Conservation (phyloP, 2,113 vertebrate species). For the Clarias magur region DNA sequence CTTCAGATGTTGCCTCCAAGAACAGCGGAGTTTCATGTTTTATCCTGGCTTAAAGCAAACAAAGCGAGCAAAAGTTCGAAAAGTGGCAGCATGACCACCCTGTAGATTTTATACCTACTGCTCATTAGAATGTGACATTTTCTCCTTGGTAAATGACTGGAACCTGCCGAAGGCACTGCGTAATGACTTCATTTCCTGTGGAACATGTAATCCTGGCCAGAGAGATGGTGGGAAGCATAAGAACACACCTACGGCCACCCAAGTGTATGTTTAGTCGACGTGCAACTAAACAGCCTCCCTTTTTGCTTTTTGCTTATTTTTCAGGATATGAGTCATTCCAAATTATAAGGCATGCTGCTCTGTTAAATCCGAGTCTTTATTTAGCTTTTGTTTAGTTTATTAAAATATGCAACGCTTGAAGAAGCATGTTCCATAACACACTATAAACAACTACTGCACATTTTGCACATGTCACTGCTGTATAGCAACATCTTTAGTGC, state of each 20-base stretch:
- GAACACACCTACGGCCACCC: conserved; percentile 57
- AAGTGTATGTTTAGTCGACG: conserved; percentile 35
- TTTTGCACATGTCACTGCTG: neutral
- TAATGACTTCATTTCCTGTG: conserved; percentile 75
- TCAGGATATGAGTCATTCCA: conserved; percentile 33
- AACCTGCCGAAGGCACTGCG: conserved; percentile 49
- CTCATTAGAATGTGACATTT: conserved; percentile 45
- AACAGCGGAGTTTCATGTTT: neutral
- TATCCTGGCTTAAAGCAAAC: neutral
- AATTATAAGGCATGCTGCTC: conserved; percentile 16
- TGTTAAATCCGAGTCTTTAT: conserved; percentile 25
- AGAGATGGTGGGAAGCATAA: conserved; percentile 55
- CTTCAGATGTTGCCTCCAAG: neutral
- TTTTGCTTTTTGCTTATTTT: conserved; percentile 30
- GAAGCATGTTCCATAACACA: conserved; percentile 7
- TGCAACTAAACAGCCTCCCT: conserved; percentile 17
- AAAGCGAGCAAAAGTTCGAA: conserved; percentile 5
- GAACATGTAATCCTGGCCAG: conserved; percentile 56
- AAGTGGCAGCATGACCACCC: conserved; percentile 29
- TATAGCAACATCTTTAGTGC: neutral
- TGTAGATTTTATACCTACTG: conserved; percentile 28
- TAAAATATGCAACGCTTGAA: conserved; percentile 24
- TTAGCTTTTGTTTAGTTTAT: conserved; percentile 10
- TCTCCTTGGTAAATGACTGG: conserved; percentile 55
- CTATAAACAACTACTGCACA: neutral